Evolutionary conservation across 2,797 vertebrate genomes (phyloP).

Genomic region (Gymnothorax javanicus): DNA sequence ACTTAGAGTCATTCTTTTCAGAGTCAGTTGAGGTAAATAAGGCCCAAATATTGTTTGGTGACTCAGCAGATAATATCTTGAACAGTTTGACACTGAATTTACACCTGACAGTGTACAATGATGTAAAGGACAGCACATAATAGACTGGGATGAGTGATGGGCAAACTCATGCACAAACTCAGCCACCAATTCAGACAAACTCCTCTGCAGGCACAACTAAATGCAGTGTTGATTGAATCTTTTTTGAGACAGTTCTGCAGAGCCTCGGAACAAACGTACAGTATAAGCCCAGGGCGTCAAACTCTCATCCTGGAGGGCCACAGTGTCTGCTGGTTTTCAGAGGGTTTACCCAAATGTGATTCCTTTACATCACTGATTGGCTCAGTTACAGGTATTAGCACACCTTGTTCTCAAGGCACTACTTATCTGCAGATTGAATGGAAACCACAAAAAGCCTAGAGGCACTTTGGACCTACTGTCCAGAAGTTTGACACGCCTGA

Average conservation of each 20-base stretch:
- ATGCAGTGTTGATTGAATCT: background rate
- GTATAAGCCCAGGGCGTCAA: background rate
- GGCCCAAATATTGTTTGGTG: background rate
- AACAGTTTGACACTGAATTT: background rate
- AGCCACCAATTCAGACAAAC: background rate
- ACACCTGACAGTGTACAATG: background rate
- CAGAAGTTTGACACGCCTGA: too few relatives aligned
- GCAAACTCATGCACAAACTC: background rate
- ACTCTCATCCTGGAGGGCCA: too few relatives aligned
- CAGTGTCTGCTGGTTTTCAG: too few relatives aligned
- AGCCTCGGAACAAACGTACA: background rate
- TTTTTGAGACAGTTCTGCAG: background rate
- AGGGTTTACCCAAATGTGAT: too few relatives aligned
- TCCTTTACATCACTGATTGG: too few relatives aligned
- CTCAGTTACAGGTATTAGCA: too few relatives aligned
- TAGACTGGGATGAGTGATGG: background rate
- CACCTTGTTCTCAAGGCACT: too few relatives aligned
- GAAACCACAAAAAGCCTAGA: too few relatives aligned
- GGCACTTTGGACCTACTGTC: too few relatives aligned
- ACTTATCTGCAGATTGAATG: too few relatives aligned
- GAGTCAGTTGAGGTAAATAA: background rate
- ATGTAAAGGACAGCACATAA: background rate
- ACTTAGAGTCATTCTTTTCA: background rate
- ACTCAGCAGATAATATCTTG: background rate
- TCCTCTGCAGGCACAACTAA: conserved; percentile 8